phyloP scores from a whole-genome alignment of 1,140 invertebrate genomes.

The Saccostrea glomerata region DNA sequence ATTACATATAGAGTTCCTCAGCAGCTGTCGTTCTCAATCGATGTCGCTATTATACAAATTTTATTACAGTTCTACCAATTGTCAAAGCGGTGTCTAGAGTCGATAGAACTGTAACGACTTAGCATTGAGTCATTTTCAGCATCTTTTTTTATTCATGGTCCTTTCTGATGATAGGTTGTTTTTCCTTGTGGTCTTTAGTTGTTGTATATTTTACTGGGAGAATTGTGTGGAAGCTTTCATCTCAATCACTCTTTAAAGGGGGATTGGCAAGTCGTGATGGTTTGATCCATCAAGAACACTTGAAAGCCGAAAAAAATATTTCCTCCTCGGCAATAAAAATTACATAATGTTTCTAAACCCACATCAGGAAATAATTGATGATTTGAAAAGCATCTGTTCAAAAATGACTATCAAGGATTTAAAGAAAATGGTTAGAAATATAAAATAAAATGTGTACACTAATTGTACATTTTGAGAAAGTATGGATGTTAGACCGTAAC shows the following conservation, averaged over 20 bases:
- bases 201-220: neutral
- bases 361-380: neutral
- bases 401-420: neutral
- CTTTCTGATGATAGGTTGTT: neutral
- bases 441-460: no score
- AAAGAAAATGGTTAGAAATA: no score
- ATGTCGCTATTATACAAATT: constrained; percentile 25
- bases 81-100: neutral
- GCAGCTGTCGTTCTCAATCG: constrained; percentile 14
- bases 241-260: neutral
- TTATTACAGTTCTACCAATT: constrained; percentile 9
- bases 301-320: neutral
- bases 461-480: no score
- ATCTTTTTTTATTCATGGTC: neutral
- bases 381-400: neutral
- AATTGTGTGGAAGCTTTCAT: neutral
- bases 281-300: neutral
- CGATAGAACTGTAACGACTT: neutral
- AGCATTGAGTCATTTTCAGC: neutral
- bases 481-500: neutral
- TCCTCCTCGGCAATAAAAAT: neutral
- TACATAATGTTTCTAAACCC: neutral
- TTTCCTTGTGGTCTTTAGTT: neutral
- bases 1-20: neutral
- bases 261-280: neutral